Evolutionary conservation across 2,797 vertebrate genomes (phyloP), one percentile per base, ranked within the genome.

Genomic region (Hyperoplus immaculatus): DNA sequence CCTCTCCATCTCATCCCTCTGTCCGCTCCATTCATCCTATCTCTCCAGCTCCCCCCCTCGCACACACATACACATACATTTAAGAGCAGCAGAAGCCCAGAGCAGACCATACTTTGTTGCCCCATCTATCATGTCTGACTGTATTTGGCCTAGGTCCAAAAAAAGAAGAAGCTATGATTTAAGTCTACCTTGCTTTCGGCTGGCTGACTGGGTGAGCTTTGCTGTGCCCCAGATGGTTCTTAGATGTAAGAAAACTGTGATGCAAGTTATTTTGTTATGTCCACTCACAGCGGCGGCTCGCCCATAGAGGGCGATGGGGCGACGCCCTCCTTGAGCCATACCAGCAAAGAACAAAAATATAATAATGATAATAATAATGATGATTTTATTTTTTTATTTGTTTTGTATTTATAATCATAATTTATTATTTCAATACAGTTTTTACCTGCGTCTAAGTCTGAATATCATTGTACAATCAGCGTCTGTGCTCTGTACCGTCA

Each of bases 111-210:
- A 81, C 63, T 78, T 78, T 83, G 77, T 76, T 79, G 83, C 21
- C 65, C 75, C 88, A 93, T 94, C 87, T 80, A 93, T 94, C 93
- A 93, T 59, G 57, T 57, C 86, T 90, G 90, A 92, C 90, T 91
- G 68, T 81, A 81, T 3, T 29, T 29, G 91, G 91, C 87, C 88
- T 85, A 86, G 81, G 81, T 81, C 77, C 51, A 57, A 69, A 59
- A 68, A 56, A 56, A 69, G 76, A 81, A 82, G 59, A 72, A 77
- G 50, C 69, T 70, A 77, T 86, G 72, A 89, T 94, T 92, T 91
- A 91, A 80, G 84, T 87, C 72, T 87, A 83, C 78, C 76, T 87
- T 80, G 81, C 83, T 87, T 21, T 79, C 0, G 50, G 84, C 85
- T 53, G 56, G 42, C 39, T 49, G 54, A 67, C 59, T 66, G 29